Percentiles rank a stretch among this genome's conserved stretches.
phyloP scores from a whole-genome alignment of 2,113 vertebrate species.

The Irena cyanogastra region DNA sequence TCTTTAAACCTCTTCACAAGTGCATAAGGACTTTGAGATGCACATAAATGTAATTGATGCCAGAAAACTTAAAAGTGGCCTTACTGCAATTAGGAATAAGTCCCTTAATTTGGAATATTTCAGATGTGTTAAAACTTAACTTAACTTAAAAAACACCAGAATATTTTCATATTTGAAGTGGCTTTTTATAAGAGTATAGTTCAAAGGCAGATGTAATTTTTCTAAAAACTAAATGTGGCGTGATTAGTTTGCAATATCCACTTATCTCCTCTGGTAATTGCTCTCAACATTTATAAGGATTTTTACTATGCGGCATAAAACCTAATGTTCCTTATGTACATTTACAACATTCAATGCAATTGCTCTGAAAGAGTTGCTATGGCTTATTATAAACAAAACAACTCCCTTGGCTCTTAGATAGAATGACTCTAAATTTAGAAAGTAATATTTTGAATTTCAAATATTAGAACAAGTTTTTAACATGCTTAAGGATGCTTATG shows the following conservation, averaged over 20 bases:
- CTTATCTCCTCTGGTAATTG: not conserved
- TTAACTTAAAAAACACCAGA: not conserved
- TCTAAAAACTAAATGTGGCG: not conserved
- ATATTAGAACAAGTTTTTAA: not conserved
- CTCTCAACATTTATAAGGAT: not conserved
- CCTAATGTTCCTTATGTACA: not conserved
- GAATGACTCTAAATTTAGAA: not conserved
- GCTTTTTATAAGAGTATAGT: not conserved
- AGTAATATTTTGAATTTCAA: not conserved
- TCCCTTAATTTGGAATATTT: not conserved
- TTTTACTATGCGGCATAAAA: constrained; percentile 8
- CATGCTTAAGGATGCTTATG: not conserved
- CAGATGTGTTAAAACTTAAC: not conserved
- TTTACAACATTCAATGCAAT: not conserved
- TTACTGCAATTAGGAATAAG: not conserved
- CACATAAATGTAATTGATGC: not conserved
- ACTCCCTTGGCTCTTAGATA: not conserved
- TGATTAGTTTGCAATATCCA: not conserved
- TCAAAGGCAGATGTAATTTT: not conserved
- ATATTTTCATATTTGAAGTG: not conserved
- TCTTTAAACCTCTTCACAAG: not conserved
- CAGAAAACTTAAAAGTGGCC: not conserved
- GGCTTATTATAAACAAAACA: not conserved
- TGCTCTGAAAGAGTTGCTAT: not conserved
- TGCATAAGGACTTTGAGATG: not conserved